Percentiles rank a stretch among this genome's conserved stretches.
phyloP scores from a whole-genome alignment of 2,113 vertebrate genomes.

The Trematocara variabile region DNA sequence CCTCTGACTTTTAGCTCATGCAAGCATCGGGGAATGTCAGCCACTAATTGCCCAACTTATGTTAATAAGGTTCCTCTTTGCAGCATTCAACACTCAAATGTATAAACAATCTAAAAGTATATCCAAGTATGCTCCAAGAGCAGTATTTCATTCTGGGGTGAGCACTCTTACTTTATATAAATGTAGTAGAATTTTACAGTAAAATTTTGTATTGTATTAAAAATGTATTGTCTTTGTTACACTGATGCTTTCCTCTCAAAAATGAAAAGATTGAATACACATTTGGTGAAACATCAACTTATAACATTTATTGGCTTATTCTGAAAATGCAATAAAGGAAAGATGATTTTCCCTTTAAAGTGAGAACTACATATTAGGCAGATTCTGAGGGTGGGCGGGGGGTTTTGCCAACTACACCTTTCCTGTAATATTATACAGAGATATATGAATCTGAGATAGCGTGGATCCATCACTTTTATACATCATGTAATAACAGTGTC shows the following conservation, averaged over 20 bases:
- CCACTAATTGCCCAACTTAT: not conserved
- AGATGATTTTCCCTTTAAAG: conserved; percentile 32
- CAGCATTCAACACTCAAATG: not conserved
- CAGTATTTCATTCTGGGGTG: not conserved
- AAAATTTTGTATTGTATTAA: not conserved
- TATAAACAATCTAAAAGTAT: not conserved
- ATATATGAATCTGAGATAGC: conserved; percentile 17
- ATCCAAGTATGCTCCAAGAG: not conserved
- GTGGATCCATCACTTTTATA: conserved; percentile 26
- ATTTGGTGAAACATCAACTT: conserved; percentile 22
- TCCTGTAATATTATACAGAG: conserved; percentile 1
- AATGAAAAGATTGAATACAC: conserved; percentile 15
- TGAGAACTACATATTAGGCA: conserved; percentile 27
- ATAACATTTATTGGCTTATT: conserved; percentile 59
- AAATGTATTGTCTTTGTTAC: not conserved
- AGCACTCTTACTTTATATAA: not conserved
- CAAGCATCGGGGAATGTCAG: not conserved
- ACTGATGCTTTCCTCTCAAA: not conserved
- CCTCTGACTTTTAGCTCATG: not conserved
- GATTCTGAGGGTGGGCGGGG: no score
- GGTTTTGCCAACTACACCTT: not conserved
- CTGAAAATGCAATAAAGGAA: conserved; percentile 39
- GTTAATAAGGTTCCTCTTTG: not conserved
- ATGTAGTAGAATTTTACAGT: not conserved
- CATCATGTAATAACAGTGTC: conserved; percentile 18